These are phyloP conservation scores for Paelopatides confundens DNA, from an alignment of 53 echinoderm and acorn worm genomes.

Conservation along the genomic window DNA sequence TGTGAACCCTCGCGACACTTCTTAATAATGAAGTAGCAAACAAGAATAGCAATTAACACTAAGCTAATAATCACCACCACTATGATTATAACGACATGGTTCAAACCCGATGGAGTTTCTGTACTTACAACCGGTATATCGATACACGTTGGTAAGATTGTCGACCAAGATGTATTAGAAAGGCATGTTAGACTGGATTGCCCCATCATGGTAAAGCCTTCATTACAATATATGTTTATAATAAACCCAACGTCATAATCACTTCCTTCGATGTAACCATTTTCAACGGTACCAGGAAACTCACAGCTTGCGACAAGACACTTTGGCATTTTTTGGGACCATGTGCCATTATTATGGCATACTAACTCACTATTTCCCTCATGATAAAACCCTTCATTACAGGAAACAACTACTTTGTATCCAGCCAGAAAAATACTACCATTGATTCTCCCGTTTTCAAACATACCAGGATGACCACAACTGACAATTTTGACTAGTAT, in stretches of 20 bases:
- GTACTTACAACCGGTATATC: not conserved
- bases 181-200: too few relatives aligned
- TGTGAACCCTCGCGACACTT: too few relatives aligned
- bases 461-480: conserved; percentile 58
- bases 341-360: not conserved
- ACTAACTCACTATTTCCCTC: not conserved
- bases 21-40: not conserved
- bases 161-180: too few relatives aligned
- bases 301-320: too few relatives aligned
- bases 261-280: too few relatives aligned
- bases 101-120: not conserved
- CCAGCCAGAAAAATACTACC: not conserved
- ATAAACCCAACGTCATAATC: too few relatives aligned
- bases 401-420: not conserved
- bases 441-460: conserved; percentile 38
- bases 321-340: not conserved
- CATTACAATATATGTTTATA: too few relatives aligned
- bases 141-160: too few relatives aligned
- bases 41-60: not conserved
- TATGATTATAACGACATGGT: not conserved
- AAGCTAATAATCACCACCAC: not conserved
- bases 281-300: too few relatives aligned
- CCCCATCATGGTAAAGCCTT: too few relatives aligned
- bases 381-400: not conserved
- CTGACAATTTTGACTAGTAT: conserved; percentile 56